A percentile compares a stretch with the other conserved stretches of the same genome.
Evolutionary conservation across 2,113 vertebrate species (phyloP).

Genomic region (Aptenodytes forsteri): DNA sequence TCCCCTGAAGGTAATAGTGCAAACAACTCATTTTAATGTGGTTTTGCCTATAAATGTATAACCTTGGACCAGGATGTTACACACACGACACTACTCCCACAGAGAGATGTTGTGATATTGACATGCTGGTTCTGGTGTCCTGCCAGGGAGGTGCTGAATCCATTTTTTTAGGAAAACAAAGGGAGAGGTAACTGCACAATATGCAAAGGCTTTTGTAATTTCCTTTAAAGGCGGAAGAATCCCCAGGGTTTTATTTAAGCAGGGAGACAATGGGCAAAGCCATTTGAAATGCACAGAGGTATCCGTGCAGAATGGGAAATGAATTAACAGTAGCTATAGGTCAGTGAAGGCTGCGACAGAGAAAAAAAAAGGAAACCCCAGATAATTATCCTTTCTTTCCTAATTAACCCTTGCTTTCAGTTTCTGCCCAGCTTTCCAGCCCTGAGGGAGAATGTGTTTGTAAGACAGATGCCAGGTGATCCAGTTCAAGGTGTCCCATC

Average conservation of each 20-base stretch:
- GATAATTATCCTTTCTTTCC: conserved; percentile 11
- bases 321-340: not conserved
- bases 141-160: not conserved
- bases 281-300: not conserved
- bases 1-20: not conserved
- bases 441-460: not conserved
- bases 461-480: not conserved
- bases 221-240: conserved; percentile 11
- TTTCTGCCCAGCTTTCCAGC: not conserved
- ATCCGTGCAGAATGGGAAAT: conserved; percentile 9
- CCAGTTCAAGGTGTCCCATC: conserved; percentile 4
- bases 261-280: not conserved
- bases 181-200: conserved; percentile 1
- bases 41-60: not conserved
- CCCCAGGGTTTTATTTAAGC: conserved; percentile 15
- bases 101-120: not conserved
- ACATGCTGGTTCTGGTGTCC: not conserved
- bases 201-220: conserved; percentile 16
- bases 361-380: not conserved
- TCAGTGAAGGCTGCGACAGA: not conserved
- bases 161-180: conserved; percentile 3
- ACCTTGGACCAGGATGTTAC: not conserved
- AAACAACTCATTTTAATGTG: not conserved
- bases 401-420: conserved; percentile 38
- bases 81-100: not conserved